Evolutionary conservation across 2,888 invertebrate species (phyloP).

Genomic region (Glaucopsyche alexis): DNA sequence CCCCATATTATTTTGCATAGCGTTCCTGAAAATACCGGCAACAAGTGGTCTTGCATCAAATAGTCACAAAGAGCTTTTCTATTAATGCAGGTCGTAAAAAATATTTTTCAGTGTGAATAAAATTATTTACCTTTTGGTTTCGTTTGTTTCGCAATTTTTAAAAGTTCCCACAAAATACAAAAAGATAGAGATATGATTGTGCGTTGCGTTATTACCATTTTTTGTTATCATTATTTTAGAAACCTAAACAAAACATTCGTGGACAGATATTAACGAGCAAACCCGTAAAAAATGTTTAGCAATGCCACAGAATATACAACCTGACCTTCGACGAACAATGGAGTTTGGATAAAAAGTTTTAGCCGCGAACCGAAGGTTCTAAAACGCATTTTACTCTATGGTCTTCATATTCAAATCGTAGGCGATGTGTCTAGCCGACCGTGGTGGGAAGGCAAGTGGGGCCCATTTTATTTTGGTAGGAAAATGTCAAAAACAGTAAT

Average conservation of each 20-base stretch:
- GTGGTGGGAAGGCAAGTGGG: background rate
- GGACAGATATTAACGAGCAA: slow-evolving; percentile 21
- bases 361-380: slow-evolving; percentile 7
- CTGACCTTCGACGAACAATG: slow-evolving; percentile 20
- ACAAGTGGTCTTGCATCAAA: too few relatives aligned
- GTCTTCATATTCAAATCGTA: slow-evolving; percentile 48
- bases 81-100: too few relatives aligned
- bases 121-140: background rate
- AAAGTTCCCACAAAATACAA: slow-evolving; percentile 20
- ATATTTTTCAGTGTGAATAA: background rate
- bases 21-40: too few relatives aligned
- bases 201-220: background rate
- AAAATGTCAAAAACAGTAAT: too few relatives aligned
- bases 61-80: too few relatives aligned
- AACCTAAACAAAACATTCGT: slow-evolving; percentile 25
- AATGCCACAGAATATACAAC: slow-evolving; percentile 24
- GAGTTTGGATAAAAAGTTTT: slow-evolving; percentile 3
- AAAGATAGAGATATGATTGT: slow-evolving; percentile 17
- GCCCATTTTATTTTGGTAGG: too few relatives aligned
- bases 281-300: slow-evolving; percentile 23
- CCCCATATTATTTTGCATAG: too few relatives aligned
- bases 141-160: background rate
- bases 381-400: background rate
- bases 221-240: slow-evolving; percentile 25
- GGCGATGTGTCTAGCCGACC: background rate